These are phyloP conservation scores for Channa maculata DNA, from an alignment of 2,113 vertebrate genomes.

Conservation along the genomic window DNA sequence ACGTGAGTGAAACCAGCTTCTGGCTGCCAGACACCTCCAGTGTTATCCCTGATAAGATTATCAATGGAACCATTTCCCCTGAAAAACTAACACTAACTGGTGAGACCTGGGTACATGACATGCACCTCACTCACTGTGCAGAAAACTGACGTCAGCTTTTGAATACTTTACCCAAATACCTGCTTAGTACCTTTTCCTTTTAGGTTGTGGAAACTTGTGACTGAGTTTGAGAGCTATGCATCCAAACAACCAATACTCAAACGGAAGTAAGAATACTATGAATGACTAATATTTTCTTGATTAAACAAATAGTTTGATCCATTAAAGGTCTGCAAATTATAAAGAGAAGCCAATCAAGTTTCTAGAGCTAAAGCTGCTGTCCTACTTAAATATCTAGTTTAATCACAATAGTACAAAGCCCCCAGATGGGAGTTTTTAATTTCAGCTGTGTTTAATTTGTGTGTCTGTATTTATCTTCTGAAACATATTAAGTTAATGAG, in stretches of 20 bases:
- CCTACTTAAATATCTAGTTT: not conserved
- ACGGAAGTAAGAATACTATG: not conserved
- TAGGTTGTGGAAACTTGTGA: not conserved
- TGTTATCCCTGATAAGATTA: conserved; percentile 67
- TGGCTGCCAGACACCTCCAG: conserved; percentile 65
- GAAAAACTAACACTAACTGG: conserved; percentile 34
- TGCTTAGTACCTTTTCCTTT: not conserved
- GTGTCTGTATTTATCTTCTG: too few relatives aligned
- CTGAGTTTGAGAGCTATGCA: not conserved
- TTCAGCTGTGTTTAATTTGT: too few relatives aligned
- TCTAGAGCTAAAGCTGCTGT: not conserved
- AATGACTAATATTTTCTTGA: not conserved
- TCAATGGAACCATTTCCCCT: conserved; percentile 47
- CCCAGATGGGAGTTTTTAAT: not conserved
- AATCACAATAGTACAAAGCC: not conserved
- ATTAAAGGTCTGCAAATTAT: not conserved
- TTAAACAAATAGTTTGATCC: not conserved
- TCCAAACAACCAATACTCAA: not conserved
- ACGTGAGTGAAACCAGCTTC: conserved; percentile 71
- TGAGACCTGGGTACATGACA: conserved; percentile 7
- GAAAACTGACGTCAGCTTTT: not conserved
- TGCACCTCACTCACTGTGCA: not conserved
- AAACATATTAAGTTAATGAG: too few relatives aligned
- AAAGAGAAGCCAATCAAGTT: not conserved
- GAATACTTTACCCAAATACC: not conserved